Evolutionary conservation across 2,797 vertebrate genomes (phyloP), one percentile per base, ranked within the genome.

Genomic region (Rhyacichthys aspro): DNA sequence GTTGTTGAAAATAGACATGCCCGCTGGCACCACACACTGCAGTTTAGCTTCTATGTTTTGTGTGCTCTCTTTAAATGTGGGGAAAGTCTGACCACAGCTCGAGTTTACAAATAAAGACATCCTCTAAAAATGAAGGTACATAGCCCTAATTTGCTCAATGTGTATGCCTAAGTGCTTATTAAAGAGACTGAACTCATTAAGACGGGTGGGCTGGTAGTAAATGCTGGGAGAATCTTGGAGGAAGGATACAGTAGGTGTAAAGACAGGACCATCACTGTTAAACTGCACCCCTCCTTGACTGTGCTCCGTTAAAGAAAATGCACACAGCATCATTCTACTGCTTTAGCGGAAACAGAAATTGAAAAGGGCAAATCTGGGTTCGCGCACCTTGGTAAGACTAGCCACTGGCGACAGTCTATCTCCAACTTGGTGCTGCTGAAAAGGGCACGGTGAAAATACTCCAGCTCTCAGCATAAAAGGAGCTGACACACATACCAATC

Each of bases 291-390:
- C 70, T 63, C 59, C 36, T 38, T 66, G 48, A 74, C 63, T 49
- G 38, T 12, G 71, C 63, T 75, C 63, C 65, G 72, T 83, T 59
- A 84, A 85, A 76, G 75, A 79, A 86, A 84, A 84, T 80, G 75
- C 85, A 89, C 64, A 69, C 71, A 72, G 67, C 73, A 83, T 81
- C 77, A 80, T 80, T 88, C 76, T 83, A 57, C 28, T 9, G 34
- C 69, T 79, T 68, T 72, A 61, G 69, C 81, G 70, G 81, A 81
- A 87, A 86, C 65, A 73, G 76, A 82, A 86, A 86, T 77, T 89
- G 88, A 90, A 90, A 90, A 90, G 89, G 89, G 87, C 87, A 90
- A 85, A 84, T 83, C 79, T 77, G 84, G 85, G 87, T 85, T 86
- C 17, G 55, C 61, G 78, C 83, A 89, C 87, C 88, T 89, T 83